phyloP scores from a whole-genome alignment of 2,888 invertebrate species.

The Pollenia labialis region DNA sequence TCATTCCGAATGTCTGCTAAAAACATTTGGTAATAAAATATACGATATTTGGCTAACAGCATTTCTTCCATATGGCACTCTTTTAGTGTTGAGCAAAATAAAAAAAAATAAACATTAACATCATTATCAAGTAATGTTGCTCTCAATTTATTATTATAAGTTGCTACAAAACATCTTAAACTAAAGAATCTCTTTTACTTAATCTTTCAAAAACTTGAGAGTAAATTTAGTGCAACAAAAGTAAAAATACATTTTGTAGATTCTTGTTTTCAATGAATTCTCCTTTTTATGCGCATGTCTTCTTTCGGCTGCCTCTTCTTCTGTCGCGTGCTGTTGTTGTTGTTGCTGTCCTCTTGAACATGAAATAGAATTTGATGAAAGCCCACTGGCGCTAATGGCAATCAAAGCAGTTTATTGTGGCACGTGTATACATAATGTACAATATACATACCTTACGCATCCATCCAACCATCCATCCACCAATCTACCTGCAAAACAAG shows the following conservation, averaged over 20 bases:
- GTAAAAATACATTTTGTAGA: slow-evolving; percentile 31
- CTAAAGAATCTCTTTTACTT: slow-evolving; percentile 30
- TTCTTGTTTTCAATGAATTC: background rate
- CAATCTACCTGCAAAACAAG: slow-evolving; percentile 83
- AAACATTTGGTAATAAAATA: background rate
- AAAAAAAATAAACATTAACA: background rate
- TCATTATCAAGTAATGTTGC: slow-evolving; percentile 8
- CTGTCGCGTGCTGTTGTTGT: slow-evolving; percentile 27
- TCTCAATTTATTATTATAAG: background rate
- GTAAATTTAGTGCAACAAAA: slow-evolving; percentile 9
- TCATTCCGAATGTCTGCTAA: slow-evolving; percentile 60
- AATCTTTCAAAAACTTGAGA: slow-evolving; percentile 27
- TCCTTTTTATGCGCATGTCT: slow-evolving; percentile 45
- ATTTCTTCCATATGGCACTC: background rate
- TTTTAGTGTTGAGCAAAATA: background rate
- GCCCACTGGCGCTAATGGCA: slow-evolving; percentile 73
- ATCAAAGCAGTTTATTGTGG: slow-evolving; percentile 71
- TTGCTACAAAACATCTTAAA: slow-evolving; percentile 40
- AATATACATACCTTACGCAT: slow-evolving; percentile 80
- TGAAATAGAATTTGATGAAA: slow-evolving; percentile 68
- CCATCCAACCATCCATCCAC: slow-evolving; percentile 76
- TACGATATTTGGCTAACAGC: slow-evolving; percentile 41
- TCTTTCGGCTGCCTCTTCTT: slow-evolving; percentile 34
- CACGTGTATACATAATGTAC: slow-evolving; percentile 79
- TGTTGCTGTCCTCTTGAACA: slow-evolving; percentile 63